A percentile compares a stretch with the other conserved stretches of the same genome.
These are phyloP conservation scores for Camelus bactrianus DNA, from an alignment of 2,113 vertebrate species.

Conservation along the genomic window DNA sequence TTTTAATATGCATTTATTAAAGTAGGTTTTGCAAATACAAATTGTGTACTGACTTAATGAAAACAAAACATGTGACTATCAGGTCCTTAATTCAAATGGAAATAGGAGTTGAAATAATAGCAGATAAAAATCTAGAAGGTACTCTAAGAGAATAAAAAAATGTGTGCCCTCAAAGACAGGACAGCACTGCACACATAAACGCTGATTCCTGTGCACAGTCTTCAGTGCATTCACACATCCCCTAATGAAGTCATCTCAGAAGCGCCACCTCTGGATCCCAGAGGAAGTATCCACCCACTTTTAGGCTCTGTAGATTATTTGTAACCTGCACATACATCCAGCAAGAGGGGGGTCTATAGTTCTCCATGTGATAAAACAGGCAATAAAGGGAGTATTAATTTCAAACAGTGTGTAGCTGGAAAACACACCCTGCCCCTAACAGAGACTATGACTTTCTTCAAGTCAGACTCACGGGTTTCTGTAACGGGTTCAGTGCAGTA, in stretches of 20 bases:
- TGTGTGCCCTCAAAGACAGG: background rate
- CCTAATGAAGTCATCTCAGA: background rate
- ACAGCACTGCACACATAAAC: background rate
- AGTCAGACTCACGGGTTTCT: background rate
- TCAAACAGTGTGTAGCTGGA: background rate
- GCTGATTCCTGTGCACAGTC: background rate
- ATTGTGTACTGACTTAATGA: background rate
- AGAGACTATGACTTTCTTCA: background rate
- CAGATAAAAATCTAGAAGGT: background rate
- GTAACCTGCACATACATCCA: background rate
- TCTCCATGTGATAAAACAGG: slow-evolving; percentile 2
- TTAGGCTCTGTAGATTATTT: background rate
- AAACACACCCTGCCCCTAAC: background rate
- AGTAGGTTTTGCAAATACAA: background rate
- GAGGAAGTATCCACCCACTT: background rate
- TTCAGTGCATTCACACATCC: background rate
- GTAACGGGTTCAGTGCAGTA: background rate
- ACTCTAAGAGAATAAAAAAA: background rate
- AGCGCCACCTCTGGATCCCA: background rate
- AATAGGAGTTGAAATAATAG: background rate
- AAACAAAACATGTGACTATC: slow-evolving; percentile 6
- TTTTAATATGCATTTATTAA: background rate
- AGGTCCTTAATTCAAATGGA: background rate
- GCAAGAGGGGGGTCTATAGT: background rate
- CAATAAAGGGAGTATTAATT: slow-evolving; percentile 1